A percentile compares a stretch with the other conserved stretches of the same genome.
phyloP scores from a whole-genome alignment of 2,113 vertebrate genomes.

The Toxotes jaculatrix region DNA sequence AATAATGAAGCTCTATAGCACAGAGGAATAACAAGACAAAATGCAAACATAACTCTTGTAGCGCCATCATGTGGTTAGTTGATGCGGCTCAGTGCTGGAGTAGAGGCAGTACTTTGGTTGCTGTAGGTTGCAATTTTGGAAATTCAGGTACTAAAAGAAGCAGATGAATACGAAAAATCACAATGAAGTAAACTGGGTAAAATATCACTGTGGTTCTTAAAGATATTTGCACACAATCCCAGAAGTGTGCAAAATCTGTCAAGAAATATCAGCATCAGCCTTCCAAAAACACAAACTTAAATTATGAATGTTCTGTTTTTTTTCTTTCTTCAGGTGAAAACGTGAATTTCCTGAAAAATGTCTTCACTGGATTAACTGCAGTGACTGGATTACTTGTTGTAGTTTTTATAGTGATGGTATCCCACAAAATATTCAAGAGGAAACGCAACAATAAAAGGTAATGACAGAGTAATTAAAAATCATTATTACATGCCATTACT shows the following conservation, averaged over 20 bases:
- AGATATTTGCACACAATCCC: neutral
- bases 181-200: neutral
- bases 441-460: constrained; percentile 59
- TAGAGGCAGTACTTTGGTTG: neutral
- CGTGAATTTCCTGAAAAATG: neutral
- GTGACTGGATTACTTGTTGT: constrained; percentile 73
- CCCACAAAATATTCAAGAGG: constrained; percentile 13
- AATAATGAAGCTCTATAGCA: neutral
- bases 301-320: neutral
- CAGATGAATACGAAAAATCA: neutral
- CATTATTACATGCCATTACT: neutral
- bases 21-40: too few species aligned
- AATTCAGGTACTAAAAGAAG: neutral
- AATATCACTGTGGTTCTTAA: neutral
- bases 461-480: neutral
- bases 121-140: neutral
- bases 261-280: neutral
- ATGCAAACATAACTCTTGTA: neutral
- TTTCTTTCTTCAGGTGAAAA: constrained; percentile 5
- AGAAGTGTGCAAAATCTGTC: neutral
- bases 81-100: neutral
- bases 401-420: constrained; percentile 29
- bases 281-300: rapidly evolving
- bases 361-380: constrained; percentile 68
- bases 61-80: constrained; percentile 25